Evolutionary conservation across 2,797 vertebrate species (phyloP), one percentile per base, ranked within the genome.

Genomic region (Tadarida brasiliensis): DNA sequence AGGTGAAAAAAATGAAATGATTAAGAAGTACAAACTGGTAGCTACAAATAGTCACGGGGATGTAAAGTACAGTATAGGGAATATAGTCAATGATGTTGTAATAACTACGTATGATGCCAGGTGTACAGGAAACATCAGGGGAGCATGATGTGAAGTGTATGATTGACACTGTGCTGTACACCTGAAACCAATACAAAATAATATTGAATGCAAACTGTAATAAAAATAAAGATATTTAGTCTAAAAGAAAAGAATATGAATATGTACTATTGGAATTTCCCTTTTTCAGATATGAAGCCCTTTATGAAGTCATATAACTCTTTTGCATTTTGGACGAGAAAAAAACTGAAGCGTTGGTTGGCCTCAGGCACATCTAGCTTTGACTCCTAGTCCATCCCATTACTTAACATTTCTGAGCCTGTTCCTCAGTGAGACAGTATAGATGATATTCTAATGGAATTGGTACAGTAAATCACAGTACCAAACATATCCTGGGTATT

Each of bases 191-290:
- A 35, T 33, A 35, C 65, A 68, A 35, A 35, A 68, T 68, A 70
- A 35, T 70, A 39, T 22, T 39, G n/a, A 70, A 70, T 70, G 33
- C 39, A 39, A 39, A 70, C 10, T 70, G 33, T 70, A 39, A 70
- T 22, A 68, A 70, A 67, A 68, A 22, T 33, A 68, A 70, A 70
- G 33, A 70, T 10, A 70, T 35, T 70, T 70, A 22, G 22, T 70
- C 33, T 70, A 68, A 39, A 44, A 71, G n/a, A n/a, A 49, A 91
- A 90, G 28, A 93, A 89, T 93, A 47, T 71, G 7, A 78, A 88
- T 83, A 7, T 92, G 16, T n/a, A 87, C 19, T 47, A 30, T 24
- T 80, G 47, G 57, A 76, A 2, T 44, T 80, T 96, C 81, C 47
- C 35, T 39, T 87, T 89, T 93, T 91, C 63, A 77, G 63, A 81